Evolutionary conservation across 2,113 vertebrate genomes (phyloP).

Genomic region (Mastomys natalensis): DNA sequence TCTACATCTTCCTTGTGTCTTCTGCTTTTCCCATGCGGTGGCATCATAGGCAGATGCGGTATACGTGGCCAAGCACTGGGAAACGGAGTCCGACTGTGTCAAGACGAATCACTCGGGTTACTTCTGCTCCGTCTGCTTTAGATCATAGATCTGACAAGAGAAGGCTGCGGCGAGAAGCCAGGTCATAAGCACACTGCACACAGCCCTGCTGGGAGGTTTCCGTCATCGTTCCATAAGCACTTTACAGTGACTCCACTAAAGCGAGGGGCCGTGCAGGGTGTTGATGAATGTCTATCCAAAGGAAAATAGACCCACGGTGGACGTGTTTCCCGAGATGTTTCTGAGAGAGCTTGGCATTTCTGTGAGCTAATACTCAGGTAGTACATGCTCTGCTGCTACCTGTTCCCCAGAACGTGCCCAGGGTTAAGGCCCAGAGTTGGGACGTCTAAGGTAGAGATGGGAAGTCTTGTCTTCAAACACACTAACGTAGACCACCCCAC

Average conservation of each 20-base stretch:
- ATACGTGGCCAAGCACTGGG: not conserved
- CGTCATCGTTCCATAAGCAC: not conserved
- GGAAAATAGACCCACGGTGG: not conserved
- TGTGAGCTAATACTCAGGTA: conserved; percentile 9
- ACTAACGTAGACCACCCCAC: not conserved
- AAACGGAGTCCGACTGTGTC: not conserved
- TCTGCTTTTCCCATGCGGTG: not conserved
- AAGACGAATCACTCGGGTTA: not conserved
- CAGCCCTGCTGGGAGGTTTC: not conserved
- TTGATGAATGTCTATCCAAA: not conserved
- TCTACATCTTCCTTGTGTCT: not conserved
- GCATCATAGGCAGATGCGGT: not conserved
- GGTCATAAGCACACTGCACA: not conserved
- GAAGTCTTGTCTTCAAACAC: not conserved
- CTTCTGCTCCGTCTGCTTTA: not conserved
- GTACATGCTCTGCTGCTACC: not conserved
- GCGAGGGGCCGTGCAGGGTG: not conserved
- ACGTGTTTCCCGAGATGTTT: not conserved
- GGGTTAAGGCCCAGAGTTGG: not conserved
- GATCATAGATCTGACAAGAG: not conserved
- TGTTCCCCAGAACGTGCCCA: not conserved
- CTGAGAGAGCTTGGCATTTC: conserved; percentile 13
- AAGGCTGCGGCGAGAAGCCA: not conserved
- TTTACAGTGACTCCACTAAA: not conserved
- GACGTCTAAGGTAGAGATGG: not conserved